These are phyloP conservation scores for Nyctalus aviator DNA, from an alignment of 2,797 vertebrate genomes.

Conservation along the genomic window DNA sequence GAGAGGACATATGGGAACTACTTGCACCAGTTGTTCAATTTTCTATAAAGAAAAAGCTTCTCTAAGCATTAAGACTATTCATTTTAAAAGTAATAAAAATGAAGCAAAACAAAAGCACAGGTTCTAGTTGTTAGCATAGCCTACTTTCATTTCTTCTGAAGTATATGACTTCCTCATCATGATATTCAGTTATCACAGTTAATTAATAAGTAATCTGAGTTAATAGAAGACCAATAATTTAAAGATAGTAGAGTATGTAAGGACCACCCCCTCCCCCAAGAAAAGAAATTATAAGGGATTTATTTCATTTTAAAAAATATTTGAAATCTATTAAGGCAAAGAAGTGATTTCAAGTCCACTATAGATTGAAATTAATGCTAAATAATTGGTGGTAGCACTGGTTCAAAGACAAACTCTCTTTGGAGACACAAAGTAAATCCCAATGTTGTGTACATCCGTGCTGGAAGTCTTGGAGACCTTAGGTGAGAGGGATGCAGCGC, in stretches of 20 bases:
- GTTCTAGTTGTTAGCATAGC: neutral
- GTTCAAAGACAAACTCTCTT: conserved; percentile 49
- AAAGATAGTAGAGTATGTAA: conserved; percentile 50
- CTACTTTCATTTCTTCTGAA: neutral
- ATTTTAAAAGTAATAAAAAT: neutral
- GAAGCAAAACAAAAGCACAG: neutral
- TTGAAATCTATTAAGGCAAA: conserved; percentile 58
- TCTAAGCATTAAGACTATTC: neutral
- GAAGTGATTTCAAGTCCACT: conserved; percentile 35
- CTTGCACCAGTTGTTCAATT: neutral
- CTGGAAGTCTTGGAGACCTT: neutral
- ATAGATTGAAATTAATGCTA: conserved; percentile 37
- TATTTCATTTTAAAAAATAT: neutral
- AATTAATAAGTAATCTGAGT: neutral
- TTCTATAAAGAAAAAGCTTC: neutral
- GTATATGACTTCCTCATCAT: neutral
- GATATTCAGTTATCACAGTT: neutral
- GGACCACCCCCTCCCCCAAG: neutral
- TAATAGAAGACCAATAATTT: neutral
- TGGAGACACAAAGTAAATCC: neutral
- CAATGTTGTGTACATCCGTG: neutral
- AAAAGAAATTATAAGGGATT: conserved; percentile 40
- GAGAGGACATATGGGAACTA: neutral
- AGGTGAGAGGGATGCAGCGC: neutral
- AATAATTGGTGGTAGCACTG: neutral